Conservation (phyloP, 2,888 invertebrate genomes). For the Dryobota labecula region DNA sequence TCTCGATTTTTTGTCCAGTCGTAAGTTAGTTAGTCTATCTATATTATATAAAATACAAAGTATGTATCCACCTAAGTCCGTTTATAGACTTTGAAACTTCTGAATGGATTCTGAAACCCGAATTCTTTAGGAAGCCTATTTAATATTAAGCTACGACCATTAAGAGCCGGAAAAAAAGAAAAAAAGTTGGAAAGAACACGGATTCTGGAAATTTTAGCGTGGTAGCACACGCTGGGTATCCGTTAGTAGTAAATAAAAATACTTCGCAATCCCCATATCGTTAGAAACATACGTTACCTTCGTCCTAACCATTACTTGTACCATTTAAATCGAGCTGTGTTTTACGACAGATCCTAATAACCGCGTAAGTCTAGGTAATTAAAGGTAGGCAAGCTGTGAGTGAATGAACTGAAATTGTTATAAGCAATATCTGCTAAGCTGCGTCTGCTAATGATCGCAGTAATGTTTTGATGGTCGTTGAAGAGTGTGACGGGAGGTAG, state of each 20-base stretch:
- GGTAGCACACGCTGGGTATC: no score
- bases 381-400: conserved; percentile 50
- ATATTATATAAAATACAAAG: no score
- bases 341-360: conserved; percentile 63
- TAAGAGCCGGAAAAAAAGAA: no score
- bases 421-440: conserved; percentile 71
- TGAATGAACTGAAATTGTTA: conserved; percentile 63
- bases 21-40: no score
- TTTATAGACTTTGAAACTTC: no score
- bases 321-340: conserved; percentile 45
- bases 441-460: conserved; percentile 67
- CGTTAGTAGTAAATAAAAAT: not conserved
- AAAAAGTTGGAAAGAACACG: no score
- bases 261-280: conserved; percentile 1
- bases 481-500: conserved; percentile 5
- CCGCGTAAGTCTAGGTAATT: conserved; percentile 70
- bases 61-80: no score
- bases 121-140: no score
- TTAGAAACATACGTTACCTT: conserved; percentile 33
- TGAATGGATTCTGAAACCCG: no score
- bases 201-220: no score
- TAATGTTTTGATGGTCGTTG: conserved; percentile 59
- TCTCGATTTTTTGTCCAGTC: no score
- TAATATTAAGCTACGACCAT: no score
- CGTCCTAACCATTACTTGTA: conserved; percentile 25